Base-by-base conservation (phyloP, 2,113 vertebrate genomes). In the Etheostoma spectabile region DNA sequence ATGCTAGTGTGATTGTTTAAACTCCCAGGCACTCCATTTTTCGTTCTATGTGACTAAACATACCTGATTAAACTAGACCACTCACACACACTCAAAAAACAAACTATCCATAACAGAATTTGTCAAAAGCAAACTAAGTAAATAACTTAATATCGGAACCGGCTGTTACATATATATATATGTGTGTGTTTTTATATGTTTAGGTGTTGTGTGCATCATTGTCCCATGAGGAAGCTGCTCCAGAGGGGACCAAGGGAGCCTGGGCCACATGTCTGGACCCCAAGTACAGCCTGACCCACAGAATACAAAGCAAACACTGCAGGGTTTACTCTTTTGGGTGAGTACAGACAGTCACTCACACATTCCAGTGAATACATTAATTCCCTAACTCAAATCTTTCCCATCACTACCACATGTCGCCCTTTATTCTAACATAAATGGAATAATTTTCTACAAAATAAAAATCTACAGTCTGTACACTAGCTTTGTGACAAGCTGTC, bases 241-340 rank as follows among this genome's bases (percentile, higher is more conserved):
- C 73, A 2, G 65, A 64, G 19, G 56, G 45, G 8, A 66, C 65
- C 11, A 55, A 14, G 1, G 67, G 71, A 1, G 63, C 69, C 38
- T 94, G 93, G 93, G 73, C 86, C 8, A 90, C 90, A 8, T 94
- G 93, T 62, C 76, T 94, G 67, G 91, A 94, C 83, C 86, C 87
- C 10, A 16, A 89, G 38, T 94, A 88, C 86, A 93, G 91, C 64
- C 89, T 94, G 73, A 65, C 18, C 53, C 88, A 81, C 62, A 86
- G 83, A 48, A 87, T 93, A 49, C 71, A 87, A 22, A 76, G 53
- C 67, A 92, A 92, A 81, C 86, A 80, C 82, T 94, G 93, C 85
- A 78, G 93, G 55, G 81, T 93, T 27, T 94, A 94, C 87, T 94
- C 93, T 48, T 93, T 94, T 33, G 93, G 93, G 93, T 94, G 74